Percentiles rank a stretch among this genome's conserved stretches.
phyloP scores from a whole-genome alignment of 2,797 vertebrate species.

The Apodemus agrarius region DNA sequence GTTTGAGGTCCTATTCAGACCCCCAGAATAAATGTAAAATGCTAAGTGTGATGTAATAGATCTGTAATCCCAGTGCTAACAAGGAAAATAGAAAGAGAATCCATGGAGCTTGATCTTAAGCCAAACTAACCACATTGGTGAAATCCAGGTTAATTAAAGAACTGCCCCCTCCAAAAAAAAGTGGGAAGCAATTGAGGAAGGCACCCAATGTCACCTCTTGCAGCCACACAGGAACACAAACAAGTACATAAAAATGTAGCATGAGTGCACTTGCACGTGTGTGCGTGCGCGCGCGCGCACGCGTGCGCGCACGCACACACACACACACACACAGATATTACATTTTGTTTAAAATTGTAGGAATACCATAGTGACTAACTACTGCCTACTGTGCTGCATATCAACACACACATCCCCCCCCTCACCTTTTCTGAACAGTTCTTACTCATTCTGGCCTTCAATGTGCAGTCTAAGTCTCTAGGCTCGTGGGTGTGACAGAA shows the following conservation, averaged over 20 bases:
- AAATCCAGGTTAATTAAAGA: not conserved
- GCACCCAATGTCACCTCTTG: not conserved
- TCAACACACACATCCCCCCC: conserved; percentile 54
- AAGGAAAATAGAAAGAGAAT: not conserved
- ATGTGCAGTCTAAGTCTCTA: conserved; percentile 81
- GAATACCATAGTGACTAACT: conserved; percentile 71
- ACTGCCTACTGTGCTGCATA: conserved; percentile 66
- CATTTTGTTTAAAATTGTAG: conserved; percentile 48
- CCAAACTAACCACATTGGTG: not conserved
- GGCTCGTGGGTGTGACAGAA: conserved; percentile 85
- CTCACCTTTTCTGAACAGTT: conserved; percentile 69
- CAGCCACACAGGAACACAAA: not conserved
- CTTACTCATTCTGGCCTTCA: conserved; percentile 85
- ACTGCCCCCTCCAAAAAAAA: not conserved
- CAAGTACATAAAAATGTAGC: not conserved
- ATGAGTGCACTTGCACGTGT: no score
- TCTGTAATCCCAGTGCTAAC: not conserved
- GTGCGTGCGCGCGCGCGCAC: not conserved
- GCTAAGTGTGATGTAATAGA: not conserved
- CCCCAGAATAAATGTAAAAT: not conserved
- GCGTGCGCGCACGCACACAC: not conserved
- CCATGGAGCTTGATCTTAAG: not conserved
- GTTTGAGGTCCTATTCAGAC: not conserved
- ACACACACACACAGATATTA: not conserved
- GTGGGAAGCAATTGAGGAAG: not conserved